Conservation (phyloP, 2,797 vertebrate genomes). For the Lutjanus campechanus region DNA sequence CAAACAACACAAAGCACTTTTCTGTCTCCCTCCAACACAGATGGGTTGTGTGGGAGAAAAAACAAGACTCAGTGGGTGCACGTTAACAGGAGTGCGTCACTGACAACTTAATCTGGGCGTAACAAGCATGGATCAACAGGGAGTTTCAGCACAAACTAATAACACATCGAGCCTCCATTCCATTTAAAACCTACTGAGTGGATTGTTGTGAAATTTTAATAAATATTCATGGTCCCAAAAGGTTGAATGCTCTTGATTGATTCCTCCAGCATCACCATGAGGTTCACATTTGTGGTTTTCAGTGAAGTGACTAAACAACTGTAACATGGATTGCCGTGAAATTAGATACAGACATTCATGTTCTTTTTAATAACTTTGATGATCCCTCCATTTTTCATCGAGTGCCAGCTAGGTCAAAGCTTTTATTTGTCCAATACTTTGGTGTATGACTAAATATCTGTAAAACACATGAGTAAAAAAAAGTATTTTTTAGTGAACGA, state of each 20-base stretch:
- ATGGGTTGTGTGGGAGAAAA: slow-evolving; percentile 25
- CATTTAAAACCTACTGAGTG: background rate
- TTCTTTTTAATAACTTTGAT: background rate
- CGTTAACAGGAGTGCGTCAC: slow-evolving; percentile 1
- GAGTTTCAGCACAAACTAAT: background rate
- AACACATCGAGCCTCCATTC: background rate
- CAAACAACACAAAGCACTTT: slow-evolving; percentile 9
- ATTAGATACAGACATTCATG: background rate
- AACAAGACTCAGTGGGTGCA: slow-evolving; percentile 4
- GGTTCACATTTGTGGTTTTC: slow-evolving; percentile 3
- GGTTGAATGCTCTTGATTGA: too few species aligned
- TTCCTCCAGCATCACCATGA: background rate
- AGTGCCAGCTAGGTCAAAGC: background rate
- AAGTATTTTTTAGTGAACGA: too few species aligned
- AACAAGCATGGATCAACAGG: background rate
- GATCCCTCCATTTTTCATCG: background rate
- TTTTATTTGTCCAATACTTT: background rate
- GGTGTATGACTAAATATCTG: background rate
- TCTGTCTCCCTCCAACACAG: slow-evolving; percentile 2
- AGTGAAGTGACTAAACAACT: background rate
- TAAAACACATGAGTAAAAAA: background rate
- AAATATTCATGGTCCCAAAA: background rate
- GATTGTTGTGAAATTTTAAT: background rate
- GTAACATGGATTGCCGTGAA: background rate
- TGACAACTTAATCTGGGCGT: slow-evolving; percentile 7